phyloP scores from a whole-genome alignment of 35 echinoderm and acorn worm genomes.

The Lytechinus variegatus region DNA sequence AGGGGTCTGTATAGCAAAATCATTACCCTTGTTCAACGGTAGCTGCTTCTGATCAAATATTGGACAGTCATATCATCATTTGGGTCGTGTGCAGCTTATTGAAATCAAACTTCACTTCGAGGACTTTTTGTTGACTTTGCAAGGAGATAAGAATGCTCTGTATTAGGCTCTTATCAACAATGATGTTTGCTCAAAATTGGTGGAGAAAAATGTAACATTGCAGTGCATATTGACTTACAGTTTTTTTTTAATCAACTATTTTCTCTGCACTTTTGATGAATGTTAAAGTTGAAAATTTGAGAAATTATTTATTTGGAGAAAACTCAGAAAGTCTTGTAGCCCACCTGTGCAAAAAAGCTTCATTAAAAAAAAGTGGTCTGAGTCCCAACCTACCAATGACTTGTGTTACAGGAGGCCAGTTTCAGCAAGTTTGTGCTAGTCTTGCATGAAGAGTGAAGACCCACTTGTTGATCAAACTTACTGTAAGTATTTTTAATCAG shows the following conservation, averaged over 20 bases:
- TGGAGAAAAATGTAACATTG: background rate
- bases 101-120: background rate
- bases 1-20: background rate
- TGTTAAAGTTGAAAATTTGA: no score
- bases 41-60: background rate
- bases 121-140: background rate
- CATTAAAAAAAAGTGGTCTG: no score
- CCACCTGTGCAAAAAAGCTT: no score
- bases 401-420: no score
- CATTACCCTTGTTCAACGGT: background rate
- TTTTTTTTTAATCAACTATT: background rate
- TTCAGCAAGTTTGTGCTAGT: no score
- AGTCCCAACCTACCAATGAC: no score
- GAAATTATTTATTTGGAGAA: no score
- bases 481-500: no score
- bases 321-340: no score
- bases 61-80: background rate
- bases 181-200: background rate
- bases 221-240: background rate
- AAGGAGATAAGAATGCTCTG: background rate
- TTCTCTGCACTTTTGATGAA: no score
- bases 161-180: background rate
- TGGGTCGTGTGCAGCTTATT: background rate
- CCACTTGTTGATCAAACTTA: no score
- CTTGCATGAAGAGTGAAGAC: no score